Conservation (phyloP, 2,113 vertebrate genomes). For the Psammodynastes pulverulentus region DNA sequence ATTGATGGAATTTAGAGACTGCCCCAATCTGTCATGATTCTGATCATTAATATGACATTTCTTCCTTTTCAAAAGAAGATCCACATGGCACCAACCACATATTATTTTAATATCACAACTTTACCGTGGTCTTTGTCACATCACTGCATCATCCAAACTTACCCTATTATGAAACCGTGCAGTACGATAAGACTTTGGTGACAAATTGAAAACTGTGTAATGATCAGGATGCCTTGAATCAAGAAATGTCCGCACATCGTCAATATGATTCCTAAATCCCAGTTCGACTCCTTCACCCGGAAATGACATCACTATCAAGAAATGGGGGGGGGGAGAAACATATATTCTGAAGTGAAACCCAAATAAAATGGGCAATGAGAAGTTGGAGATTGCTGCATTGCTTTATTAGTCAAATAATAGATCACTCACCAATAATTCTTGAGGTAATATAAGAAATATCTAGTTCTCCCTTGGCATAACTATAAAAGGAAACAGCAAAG, state of each 20-base stretch:
- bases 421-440: slow-evolving; percentile 90
- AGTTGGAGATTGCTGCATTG: not conserved
- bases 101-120: not conserved
- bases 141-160: slow-evolving; percentile 53
- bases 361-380: slow-evolving; percentile 1
- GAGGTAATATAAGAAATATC: slow-evolving; percentile 98
- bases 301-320: slow-evolving; percentile 90
- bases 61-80: not conserved
- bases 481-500: slow-evolving; percentile 60
- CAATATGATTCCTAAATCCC: slow-evolving; percentile 95
- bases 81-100: no score
- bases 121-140: not conserved
- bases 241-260: slow-evolving; percentile 95
- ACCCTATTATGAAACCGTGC: slow-evolving; percentile 98
- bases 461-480: slow-evolving; percentile 96
- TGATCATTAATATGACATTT: not conserved
- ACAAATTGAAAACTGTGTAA: slow-evolving; percentile 98
- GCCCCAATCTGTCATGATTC: not conserved
- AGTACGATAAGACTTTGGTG: slow-evolving; percentile 93
- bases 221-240: slow-evolving; percentile 95
- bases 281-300: slow-evolving; percentile 91
- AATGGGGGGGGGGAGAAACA: not conserved
- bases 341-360: slow-evolving; percentile 18
- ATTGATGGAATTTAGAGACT: not conserved
- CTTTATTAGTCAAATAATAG: rapidly evolving